Percentiles rank a stretch among this genome's conserved stretches.
Evolutionary conservation across 2,888 invertebrate genomes (phyloP).

Genomic region (Prenolepis imparis): DNA sequence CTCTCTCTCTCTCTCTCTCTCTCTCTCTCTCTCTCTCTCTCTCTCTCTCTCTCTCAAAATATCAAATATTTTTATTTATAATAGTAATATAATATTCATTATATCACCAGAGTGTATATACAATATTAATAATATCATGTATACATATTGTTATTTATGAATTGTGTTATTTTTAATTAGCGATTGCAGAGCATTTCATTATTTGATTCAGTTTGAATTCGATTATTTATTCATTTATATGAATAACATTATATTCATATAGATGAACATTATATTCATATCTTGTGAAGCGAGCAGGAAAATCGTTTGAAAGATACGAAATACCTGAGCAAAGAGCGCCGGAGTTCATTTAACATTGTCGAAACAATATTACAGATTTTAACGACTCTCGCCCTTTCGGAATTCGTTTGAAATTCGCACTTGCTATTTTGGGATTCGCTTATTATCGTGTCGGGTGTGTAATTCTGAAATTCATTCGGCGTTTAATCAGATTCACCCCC

Average conservation of each 20-base stretch:
- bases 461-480: constrained; percentile 14
- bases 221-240: not conserved
- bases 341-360: not conserved
- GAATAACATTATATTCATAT: not conserved
- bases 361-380: not conserved
- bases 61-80: not conserved
- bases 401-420: not conserved
- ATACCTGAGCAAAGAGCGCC: not conserved
- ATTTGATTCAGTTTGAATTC: not conserved
- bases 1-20: no score
- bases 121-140: not conserved
- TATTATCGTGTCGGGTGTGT: not conserved
- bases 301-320: not conserved
- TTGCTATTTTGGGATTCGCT: constrained; percentile 2
- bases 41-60: not conserved
- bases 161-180: not conserved
- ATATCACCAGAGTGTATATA: not conserved
- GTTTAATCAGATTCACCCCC: constrained; percentile 10
- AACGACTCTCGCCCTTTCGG: not conserved
- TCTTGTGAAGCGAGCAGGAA: not conserved
- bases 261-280: no score
- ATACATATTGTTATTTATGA: not conserved
- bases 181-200: not conserved
- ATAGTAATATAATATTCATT: not conserved
- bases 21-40: not conserved